phyloP scores from a whole-genome alignment of 2,888 invertebrate species.

The Norana najaformis region DNA sequence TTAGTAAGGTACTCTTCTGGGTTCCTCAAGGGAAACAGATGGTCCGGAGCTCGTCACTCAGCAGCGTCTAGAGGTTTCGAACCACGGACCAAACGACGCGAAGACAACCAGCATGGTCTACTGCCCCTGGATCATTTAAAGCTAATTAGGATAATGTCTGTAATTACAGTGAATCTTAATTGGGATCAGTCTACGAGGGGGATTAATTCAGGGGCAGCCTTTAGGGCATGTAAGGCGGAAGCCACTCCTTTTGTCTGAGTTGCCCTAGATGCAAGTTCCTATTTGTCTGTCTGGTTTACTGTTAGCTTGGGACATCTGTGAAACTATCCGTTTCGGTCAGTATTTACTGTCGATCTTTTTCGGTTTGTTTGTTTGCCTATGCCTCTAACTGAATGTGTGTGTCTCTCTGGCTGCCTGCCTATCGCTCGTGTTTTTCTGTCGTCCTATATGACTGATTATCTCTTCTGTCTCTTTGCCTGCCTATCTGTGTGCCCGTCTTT shows the following conservation, averaged over 20 bases:
- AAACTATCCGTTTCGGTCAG: too few relatives aligned
- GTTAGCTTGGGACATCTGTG: too few relatives aligned
- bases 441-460: not conserved
- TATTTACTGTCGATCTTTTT: too few relatives aligned
- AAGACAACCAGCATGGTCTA: not conserved
- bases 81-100: not conserved
- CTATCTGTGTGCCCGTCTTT: too few relatives aligned
- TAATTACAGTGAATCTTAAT: slow-evolving; percentile 5
- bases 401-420: not conserved
- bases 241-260: not conserved
- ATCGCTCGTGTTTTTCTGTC: too few relatives aligned
- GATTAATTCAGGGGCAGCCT: not conserved
- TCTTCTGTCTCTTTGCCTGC: not conserved
- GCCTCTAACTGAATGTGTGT: too few relatives aligned
- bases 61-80: not conserved
- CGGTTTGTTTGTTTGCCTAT: too few relatives aligned
- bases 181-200: not conserved
- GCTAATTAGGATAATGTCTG: not conserved
- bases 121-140: not conserved
- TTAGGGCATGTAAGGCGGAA: not conserved
- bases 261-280: too few relatives aligned
- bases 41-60: not conserved
- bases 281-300: too few relatives aligned
- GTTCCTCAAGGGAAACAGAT: not conserved
- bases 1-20: not conserved